Evolutionary conservation across 2,113 vertebrate species (phyloP), one percentile per base, ranked within the genome.

Genomic region (Uria aalge): DNA sequence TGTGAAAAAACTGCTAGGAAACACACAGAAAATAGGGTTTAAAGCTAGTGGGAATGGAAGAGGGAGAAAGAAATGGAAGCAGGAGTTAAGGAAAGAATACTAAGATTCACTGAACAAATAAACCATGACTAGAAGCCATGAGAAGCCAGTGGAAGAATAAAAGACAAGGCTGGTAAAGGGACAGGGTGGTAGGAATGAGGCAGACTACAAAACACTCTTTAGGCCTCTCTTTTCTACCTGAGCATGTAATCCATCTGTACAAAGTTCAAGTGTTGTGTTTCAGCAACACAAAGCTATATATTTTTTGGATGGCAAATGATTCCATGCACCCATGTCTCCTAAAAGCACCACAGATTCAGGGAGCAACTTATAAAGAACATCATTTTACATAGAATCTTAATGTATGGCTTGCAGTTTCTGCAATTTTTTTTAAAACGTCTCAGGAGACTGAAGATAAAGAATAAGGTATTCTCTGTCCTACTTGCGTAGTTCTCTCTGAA

Each of bases 281-380:
- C 30, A 71, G n/a, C 43, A 32, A 62, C 16, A 38, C 19, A 29
- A 20, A n/a, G n/a, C 12, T 81, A n/a, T 20, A 50, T 47, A 4
- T 12, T 68, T 79, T 52, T 57, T 45, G 18, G 34, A 52, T 57
- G 20, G 12, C 21, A 62, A 78, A 40, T 52, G 3, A 56, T 56
- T 72, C 29, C 1, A 0, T 45, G 29, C 23, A 69, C 6, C 20
- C 0, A 0, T 27, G 13, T 24, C 48, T 68, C 15, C 48, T 79
- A 68, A 83, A 88, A 74, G 12, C 36, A 52, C 17, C 29, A 69
- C 34, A 83, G 38, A 76, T 72, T 76, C 27, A 66, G 15, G 27
- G 12, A 55, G 9, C 16, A 80, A 41, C 20, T 48, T 57, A 53
- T 3, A 80, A 63, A 66, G 26, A 71, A 52, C 13, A 47, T 36